Percentiles rank a stretch among this genome's conserved stretches.
Conservation (phyloP, 2,113 vertebrate genomes). For the Podocnemis expansa region DNA sequence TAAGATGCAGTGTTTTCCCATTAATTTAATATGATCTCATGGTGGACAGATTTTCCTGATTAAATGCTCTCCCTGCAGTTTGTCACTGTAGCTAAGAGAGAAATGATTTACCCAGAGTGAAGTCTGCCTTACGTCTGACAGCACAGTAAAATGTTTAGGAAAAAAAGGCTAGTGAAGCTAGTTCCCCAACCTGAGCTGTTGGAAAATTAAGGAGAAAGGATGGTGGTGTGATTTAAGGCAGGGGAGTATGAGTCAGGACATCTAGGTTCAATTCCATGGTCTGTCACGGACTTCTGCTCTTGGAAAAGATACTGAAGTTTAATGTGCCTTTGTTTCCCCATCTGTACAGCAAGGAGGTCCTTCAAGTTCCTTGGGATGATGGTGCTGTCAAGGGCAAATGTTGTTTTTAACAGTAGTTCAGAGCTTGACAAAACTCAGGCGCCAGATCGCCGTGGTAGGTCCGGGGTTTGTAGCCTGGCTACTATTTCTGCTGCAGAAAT, state of each 20-base stretch:
- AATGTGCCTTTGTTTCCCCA: neutral
- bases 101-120: neutral
- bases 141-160: neutral
- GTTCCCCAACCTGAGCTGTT: neutral
- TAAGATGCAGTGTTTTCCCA: conserved; percentile 25
- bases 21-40: neutral
- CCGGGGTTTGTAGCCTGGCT: too few species aligned
- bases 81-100: neutral
- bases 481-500: too few species aligned
- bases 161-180: accelerated
- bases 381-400: neutral
- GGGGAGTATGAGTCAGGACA: neutral
- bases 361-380: neutral
- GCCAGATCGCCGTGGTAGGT: too few species aligned
- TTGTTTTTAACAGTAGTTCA: neutral
- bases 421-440: too few species aligned
- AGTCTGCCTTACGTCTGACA: neutral
- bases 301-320: neutral
- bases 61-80: neutral
- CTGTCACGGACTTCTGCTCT: accelerated
- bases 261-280: neutral
- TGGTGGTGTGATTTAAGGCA: neutral
- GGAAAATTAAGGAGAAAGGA: neutral
- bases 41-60: neutral
- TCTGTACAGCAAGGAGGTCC: neutral